Conservation (phyloP, 2,888 invertebrate genomes). For the Altica lythri region DNA sequence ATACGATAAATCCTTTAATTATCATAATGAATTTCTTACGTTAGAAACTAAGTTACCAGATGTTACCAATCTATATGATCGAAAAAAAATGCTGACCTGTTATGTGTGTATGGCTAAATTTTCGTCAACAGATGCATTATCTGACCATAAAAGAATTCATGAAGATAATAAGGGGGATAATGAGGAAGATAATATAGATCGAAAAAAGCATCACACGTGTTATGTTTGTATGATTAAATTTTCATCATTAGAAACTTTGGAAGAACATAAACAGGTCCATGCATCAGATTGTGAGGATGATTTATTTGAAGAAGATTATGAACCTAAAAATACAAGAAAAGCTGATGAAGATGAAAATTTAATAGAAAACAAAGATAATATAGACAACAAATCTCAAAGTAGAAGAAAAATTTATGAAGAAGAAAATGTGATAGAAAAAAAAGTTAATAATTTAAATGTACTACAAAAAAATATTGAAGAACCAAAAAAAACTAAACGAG, state of each 20-base stretch:
- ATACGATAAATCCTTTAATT: conserved; percentile 14
- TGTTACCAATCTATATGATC: neutral
- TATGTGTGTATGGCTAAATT: neutral
- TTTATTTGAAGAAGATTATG: conserved; percentile 25
- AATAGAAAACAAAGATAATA: too few species aligned
- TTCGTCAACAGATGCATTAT: neutral
- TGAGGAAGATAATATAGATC: too few species aligned
- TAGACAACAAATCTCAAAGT: too few species aligned
- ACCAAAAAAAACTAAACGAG: neutral
- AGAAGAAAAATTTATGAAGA: neutral
- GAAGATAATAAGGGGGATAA: too few species aligned
- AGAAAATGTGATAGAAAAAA: conserved; percentile 12
- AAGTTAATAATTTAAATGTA: conserved; percentile 19
- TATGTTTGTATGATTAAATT: conserved; percentile 35
- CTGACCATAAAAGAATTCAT: neutral
- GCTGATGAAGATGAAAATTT: neutral
- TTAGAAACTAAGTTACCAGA: neutral
- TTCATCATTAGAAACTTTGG: conserved; percentile 12
- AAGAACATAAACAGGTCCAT: conserved; percentile 26
- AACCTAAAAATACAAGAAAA: neutral
- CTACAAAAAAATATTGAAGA: conserved; percentile 1
- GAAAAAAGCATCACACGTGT: conserved; percentile 29
- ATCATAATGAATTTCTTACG: neutral
- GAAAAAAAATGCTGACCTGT: neutral
- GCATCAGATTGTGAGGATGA: conserved; percentile 24